Evolutionary conservation across 1,140 invertebrate species (phyloP).

Genomic region (Spodoptera litura): DNA sequence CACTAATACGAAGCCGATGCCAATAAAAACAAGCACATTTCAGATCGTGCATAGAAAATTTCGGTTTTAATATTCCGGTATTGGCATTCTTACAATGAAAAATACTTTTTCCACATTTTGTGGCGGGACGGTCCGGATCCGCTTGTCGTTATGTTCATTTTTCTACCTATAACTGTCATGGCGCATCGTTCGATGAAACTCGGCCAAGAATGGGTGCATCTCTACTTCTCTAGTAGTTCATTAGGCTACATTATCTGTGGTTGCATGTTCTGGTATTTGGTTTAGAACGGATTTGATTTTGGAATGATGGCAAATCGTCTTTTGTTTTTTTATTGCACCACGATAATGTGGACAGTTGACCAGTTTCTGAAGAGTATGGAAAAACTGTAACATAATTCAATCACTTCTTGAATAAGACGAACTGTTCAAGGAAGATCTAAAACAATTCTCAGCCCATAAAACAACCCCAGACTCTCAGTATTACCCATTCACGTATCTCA

Average conservation of each 20-base stretch:
- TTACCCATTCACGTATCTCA: background rate
- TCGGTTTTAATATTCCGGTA: conserved; percentile 31
- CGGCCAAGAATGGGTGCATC: conserved; percentile 44
- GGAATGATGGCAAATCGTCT: no score
- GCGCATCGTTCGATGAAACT: conserved; percentile 3
- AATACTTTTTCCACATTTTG: conserved; percentile 42
- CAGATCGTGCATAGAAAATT: background rate
- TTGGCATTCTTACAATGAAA: conserved; percentile 39
- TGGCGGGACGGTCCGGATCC: conserved; percentile 1
- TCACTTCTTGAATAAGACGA: background rate
- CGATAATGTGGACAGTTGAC: no score
- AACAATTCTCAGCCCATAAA: conserved; percentile 2
- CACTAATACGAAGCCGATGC: background rate
- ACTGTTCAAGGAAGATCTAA: background rate
- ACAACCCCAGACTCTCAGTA: background rate
- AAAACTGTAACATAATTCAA: no score
- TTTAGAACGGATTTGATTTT: no score
- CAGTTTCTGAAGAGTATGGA: no score
- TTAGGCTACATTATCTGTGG: conserved; percentile 7
- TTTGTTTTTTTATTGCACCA: no score
- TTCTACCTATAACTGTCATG: conserved; percentile 26
- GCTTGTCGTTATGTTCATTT: conserved; percentile 49
- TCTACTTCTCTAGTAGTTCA: conserved; percentile 29
- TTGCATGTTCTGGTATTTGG: background rate
- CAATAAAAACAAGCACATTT: conserved; percentile 20